These are phyloP conservation scores for Halcyon leucocephala DNA, from an alignment of 2,797 vertebrate genomes.

Conservation along the genomic window DNA sequence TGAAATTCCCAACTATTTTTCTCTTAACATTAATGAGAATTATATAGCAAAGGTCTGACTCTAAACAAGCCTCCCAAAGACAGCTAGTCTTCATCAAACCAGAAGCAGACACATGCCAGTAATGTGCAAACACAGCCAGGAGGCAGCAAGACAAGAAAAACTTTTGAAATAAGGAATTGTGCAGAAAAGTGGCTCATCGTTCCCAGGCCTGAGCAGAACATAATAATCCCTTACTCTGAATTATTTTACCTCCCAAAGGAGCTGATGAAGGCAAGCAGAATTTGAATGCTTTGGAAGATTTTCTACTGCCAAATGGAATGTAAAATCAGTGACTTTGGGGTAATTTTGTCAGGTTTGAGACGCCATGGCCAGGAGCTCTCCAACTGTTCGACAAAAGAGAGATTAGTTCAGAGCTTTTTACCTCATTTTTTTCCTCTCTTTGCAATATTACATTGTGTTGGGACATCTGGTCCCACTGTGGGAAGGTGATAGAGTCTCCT, in stretches of 20 bases:
- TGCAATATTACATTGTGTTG: background rate
- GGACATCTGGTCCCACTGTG: slow-evolving; percentile 71
- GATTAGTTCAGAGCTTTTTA: slow-evolving; percentile 51
- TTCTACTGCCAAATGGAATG: slow-evolving; percentile 50
- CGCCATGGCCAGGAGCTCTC: slow-evolving; percentile 36
- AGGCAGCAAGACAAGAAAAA: background rate
- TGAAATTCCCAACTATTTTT: background rate
- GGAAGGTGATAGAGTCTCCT: slow-evolving; percentile 54
- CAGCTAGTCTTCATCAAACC: background rate
- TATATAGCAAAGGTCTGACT: background rate
- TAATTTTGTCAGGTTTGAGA: slow-evolving; percentile 47
- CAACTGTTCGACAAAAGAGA: slow-evolving; percentile 61
- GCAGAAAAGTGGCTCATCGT: background rate
- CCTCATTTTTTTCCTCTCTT: background rate
- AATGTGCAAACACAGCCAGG: background rate
- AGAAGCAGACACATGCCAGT: background rate
- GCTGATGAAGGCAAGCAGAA: slow-evolving; percentile 28
- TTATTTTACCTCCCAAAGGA: slow-evolving; percentile 31
- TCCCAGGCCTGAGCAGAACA: background rate
- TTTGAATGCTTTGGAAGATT: slow-evolving; percentile 24
- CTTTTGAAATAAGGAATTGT: background rate
- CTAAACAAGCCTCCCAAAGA: background rate
- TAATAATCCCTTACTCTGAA: background rate
- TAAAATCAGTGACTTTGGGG: slow-evolving; percentile 31
- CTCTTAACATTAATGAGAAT: slow-evolving; percentile 24